phyloP scores from a whole-genome alignment of 1,140 invertebrate genomes.

The Scaptomyza pallida region DNA sequence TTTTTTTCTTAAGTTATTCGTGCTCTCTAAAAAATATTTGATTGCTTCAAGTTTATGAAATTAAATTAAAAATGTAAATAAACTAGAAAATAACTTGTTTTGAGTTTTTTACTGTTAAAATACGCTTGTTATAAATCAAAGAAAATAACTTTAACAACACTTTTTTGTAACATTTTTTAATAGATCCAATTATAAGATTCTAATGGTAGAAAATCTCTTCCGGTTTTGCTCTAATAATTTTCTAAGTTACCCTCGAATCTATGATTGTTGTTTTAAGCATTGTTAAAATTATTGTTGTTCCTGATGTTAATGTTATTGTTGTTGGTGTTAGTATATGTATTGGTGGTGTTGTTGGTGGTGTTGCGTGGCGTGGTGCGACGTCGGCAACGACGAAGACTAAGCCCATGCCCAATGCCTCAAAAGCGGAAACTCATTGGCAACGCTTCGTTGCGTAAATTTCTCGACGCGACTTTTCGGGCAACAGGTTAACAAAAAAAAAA shows the following conservation, averaged over 20 bases:
- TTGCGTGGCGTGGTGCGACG: conserved; percentile 32
- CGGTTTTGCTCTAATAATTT: not conserved
- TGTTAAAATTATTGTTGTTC: conserved; percentile 39
- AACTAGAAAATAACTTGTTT: no score
- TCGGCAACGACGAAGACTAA: conserved; percentile 51
- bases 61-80: no score
- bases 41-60: no score
- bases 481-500: conserved; percentile 64
- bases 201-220: not conserved
- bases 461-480: conserved; percentile 75
- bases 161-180: no score
- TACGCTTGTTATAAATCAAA: no score
- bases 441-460: conserved; percentile 82
- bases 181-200: no score
- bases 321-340: not conserved
- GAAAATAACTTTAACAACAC: no score
- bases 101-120: no score
- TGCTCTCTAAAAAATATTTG: no score
- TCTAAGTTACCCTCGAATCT: not conserved
- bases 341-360: conserved; percentile 26
- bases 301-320: conserved; percentile 8
- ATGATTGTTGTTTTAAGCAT: conserved; percentile 23
- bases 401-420: conserved; percentile 72
- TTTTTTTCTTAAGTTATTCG: no score
- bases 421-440: conserved; percentile 83